Evolutionary conservation across 2,797 vertebrate species (phyloP).

Genomic region (Neoniphon sammara): DNA sequence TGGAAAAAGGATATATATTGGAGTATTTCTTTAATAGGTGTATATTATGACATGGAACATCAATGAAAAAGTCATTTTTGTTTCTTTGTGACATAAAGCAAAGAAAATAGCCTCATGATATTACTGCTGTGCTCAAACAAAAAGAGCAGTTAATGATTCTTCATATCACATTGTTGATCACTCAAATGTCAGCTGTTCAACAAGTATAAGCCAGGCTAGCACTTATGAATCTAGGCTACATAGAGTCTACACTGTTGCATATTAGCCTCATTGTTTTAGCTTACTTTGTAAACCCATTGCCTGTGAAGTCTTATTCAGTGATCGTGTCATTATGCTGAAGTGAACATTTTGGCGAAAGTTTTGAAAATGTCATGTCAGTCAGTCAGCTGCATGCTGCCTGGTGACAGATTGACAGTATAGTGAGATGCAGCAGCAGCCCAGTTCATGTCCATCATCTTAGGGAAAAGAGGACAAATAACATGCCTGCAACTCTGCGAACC

Average conservation of each 20-base stretch:
- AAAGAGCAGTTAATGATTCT: too few relatives aligned
- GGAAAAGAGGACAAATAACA: not conserved
- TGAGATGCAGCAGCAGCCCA: conserved; percentile 10
- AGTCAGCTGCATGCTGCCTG: conserved; percentile 37
- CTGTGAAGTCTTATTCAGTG: not conserved
- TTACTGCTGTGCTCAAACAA: too few relatives aligned
- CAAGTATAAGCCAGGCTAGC: not conserved
- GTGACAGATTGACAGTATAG: conserved; percentile 45
- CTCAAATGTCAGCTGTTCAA: not conserved
- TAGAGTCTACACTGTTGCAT: not conserved
- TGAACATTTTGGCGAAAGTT: not conserved
- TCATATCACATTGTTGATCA: too few relatives aligned
- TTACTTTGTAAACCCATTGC: not conserved
- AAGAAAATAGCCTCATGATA: too few relatives aligned
- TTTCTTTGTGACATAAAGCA: too few relatives aligned
- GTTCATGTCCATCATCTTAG: conserved; percentile 29
- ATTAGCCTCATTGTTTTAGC: not conserved
- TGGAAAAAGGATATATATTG: too few relatives aligned
- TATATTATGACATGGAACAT: too few relatives aligned
- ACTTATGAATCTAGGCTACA: not conserved
- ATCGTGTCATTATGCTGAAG: conserved; percentile 16
- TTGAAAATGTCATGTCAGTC: conserved; percentile 51
- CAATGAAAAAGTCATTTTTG: too few relatives aligned
- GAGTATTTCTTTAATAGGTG: too few relatives aligned
- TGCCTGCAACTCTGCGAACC: not conserved